Base-by-base conservation (phyloP, 2,888 invertebrate species). In the Oscheius onirici region DNA sequence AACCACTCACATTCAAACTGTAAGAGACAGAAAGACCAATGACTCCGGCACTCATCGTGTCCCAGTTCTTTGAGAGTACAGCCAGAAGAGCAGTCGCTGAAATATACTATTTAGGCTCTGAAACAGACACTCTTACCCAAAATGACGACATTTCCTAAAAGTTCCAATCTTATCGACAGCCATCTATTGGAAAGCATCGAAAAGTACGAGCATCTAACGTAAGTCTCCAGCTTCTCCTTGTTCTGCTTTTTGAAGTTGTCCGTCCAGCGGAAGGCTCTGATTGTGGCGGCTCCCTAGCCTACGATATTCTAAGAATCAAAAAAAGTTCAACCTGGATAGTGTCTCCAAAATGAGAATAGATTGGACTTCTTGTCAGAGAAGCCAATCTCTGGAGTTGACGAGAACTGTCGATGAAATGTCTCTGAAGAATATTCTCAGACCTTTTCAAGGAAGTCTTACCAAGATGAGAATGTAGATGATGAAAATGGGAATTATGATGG, bases 361-460 rank as follows among this genome's bases (percentile, higher is more conserved):
- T 87, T 3, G 87, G 87, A 22, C 87, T 87, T 34, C 78, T 74
- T 22, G 83, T 84, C 49, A 87, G 71, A 5, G 87, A 87, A 28
- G 86, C 83, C 26, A 87, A 77, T 57, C 87, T 75, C 71, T 87
- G 87, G 65, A 87, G 79, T 69, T 97, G 97, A n/a, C 97, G 90
- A 2, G 97, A 96, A 0, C 95, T 93, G 1, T 94, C 92, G 77
- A 97, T 94, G 90, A 96, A 97, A 90, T 96, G 94, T 80, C 94
- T 91, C 91, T 97, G 87, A 44, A 87, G 81, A 34, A n/a, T n/a
- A n/a, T n/a, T 34, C 34, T 34, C 34, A 34, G 34, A 6, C 61
- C 49, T 20, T 58, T 52, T 46, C 13, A 15, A 17, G 17, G 17
- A 20, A 52, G 10, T 22, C n/a, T 43, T 22, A 84, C 80, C 76